Evolutionary conservation across 2,888 invertebrate genomes (phyloP), one percentile per base, ranked within the genome.

Genomic region (Bugula neritina): DNA sequence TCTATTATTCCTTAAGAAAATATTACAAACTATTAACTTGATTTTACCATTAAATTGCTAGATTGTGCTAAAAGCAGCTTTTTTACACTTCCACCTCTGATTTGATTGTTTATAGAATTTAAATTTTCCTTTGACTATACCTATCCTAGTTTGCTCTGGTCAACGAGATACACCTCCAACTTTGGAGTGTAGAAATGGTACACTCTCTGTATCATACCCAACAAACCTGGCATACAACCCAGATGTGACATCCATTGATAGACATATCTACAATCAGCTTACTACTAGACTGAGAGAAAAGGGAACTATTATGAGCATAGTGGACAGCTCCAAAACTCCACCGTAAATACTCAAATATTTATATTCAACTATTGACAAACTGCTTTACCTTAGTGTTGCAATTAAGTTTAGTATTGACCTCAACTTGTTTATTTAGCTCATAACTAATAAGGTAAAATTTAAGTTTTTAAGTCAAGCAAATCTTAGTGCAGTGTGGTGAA

Each of bases 301-400:
- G 34, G 63, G 63, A 13, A 63, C 63, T 10, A 63, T 63, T 27
- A 63, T 63, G 63, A 63, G 63, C 63, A 63, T 63, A 13, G 34
- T 63, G 10, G 63, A 63, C 31, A 31, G 13, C 31, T 29, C 63
- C 5, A 27, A 31, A 5, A 63, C 17, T 5, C 63, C 63, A 3
- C 63, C 63, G 63, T 63, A 31, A 63, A 31, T 63, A 31, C 3
- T 3, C 25, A 25, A 23, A 10, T 52, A 52, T 10, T 52, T 10
- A 52, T 52, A 52, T 13, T 21, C 21, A 52, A 13, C 52, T 52
- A 10, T 52, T 13, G 10, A 21, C 21, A 52, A 13, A 52, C 10
- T 52, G 52, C 21, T 21, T 52, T 13, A 13, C 21, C 52, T 13
- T 52, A 10, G 52, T 52, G 52, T 13, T 52, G n/a, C n/a, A 52